Evolutionary conservation across 2,797 vertebrate genomes (phyloP).

Genomic region (Chelmon rostratus): DNA sequence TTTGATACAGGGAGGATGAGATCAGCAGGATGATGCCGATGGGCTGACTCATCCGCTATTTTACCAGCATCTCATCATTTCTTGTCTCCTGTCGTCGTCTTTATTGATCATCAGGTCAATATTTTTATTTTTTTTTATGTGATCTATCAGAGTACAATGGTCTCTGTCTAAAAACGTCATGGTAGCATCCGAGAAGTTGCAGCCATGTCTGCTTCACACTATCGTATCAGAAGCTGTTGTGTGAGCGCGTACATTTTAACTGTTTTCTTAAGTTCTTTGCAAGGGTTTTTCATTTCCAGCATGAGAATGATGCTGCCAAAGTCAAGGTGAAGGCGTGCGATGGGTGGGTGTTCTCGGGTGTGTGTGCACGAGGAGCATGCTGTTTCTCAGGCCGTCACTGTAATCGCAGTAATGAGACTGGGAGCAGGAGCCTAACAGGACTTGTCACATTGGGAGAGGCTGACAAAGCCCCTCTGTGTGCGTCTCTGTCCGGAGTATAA

Average conservation of each 20-base stretch:
- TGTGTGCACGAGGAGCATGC: background rate
- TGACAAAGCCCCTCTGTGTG: constrained; percentile 57
- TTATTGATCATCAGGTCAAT: background rate
- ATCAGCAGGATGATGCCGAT: constrained; percentile 40
- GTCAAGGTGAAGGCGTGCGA: background rate
- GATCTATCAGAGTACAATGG: too few relatives aligned
- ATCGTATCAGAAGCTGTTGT: background rate
- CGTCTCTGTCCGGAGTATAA: constrained; percentile 15
- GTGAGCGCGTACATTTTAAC: too few relatives aligned
- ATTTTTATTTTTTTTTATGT: too few relatives aligned
- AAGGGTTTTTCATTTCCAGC: too few relatives aligned
- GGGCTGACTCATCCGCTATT: constrained; percentile 43
- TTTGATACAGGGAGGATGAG: constrained; percentile 54
- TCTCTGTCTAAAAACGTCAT: too few relatives aligned
- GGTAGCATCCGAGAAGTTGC: background rate
- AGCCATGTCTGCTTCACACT: background rate
- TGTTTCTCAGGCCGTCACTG: constrained; percentile 57
- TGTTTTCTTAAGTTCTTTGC: too few relatives aligned
- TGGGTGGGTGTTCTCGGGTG: background rate
- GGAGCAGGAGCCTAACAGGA: constrained; percentile 53
- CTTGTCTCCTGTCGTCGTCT: constrained; percentile 1
- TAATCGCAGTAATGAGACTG: constrained; percentile 82
- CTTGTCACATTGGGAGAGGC: constrained; percentile 63
- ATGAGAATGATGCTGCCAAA: background rate
- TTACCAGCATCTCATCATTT: constrained; percentile 4